Conservation (phyloP, 2,797 vertebrate species). For the Menidia menidia region DNA sequence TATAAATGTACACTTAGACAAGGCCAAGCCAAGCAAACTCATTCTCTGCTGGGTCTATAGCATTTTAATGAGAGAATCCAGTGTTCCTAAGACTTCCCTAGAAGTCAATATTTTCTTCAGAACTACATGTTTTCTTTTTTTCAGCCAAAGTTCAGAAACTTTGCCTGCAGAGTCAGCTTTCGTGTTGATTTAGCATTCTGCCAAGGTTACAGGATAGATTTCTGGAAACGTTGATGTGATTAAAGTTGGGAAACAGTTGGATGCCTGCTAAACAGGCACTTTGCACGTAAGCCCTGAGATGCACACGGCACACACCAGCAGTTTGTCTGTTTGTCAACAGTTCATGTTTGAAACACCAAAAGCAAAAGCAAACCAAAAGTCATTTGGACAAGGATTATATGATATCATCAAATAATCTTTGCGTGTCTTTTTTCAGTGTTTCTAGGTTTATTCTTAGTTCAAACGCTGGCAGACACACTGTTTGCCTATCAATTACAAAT, state of each 20-base stretch:
- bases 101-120: slow-evolving; percentile 45
- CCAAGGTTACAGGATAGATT: slow-evolving; percentile 72
- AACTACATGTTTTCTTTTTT: slow-evolving; percentile 21
- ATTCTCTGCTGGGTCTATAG: slow-evolving; percentile 25
- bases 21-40: slow-evolving; percentile 46
- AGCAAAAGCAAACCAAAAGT: slow-evolving; percentile 41
- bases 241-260: slow-evolving; percentile 62
- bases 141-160: slow-evolving; percentile 8
- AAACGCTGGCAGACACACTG: too few species aligned
- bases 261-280: slow-evolving; percentile 58
- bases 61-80: slow-evolving; percentile 34
- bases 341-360: slow-evolving; percentile 31
- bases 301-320: slow-evolving; percentile 32
- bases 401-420: too few species aligned
- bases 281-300: slow-evolving; percentile 35
- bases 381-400: slow-evolving; percentile 65
- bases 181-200: slow-evolving; percentile 64
- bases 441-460: too few species aligned
- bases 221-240: slow-evolving; percentile 58
- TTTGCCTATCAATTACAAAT: too few species aligned
- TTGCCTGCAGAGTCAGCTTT: slow-evolving; percentile 28
- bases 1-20: slow-evolving; percentile 57
- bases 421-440: too few species aligned
- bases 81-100: slow-evolving; percentile 34
- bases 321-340: slow-evolving; percentile 67